These are phyloP conservation scores for Hypomesus transpacificus DNA, from an alignment of 2,113 vertebrate genomes.

Conservation along the genomic window DNA sequence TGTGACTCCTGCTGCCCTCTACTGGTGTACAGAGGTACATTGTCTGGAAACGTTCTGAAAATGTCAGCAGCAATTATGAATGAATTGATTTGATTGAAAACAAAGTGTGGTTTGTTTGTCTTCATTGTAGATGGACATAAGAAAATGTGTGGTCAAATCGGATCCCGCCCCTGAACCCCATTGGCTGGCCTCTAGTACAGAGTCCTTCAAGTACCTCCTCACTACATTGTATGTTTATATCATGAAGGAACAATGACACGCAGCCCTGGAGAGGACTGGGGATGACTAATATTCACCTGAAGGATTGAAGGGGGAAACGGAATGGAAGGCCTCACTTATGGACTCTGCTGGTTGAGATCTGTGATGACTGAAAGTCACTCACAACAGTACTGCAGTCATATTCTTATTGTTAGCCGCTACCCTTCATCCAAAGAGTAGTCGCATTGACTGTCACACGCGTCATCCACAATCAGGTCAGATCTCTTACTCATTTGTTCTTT, in stretches of 20 bases:
- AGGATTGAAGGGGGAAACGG: not conserved
- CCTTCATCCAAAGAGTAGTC: conserved; percentile 56
- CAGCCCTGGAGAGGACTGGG: too few relatives aligned
- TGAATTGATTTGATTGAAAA: not conserved
- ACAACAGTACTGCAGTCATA: conserved; percentile 35
- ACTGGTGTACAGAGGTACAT: not conserved
- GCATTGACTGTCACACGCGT: not conserved
- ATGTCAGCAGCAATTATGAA: not conserved
- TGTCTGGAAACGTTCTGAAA: not conserved
- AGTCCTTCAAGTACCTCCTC: conserved; percentile 84
- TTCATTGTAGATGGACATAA: conserved; percentile 78
- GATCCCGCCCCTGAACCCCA: conserved; percentile 76
- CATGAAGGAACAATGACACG: conserved; percentile 80
- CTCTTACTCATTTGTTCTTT: not conserved
- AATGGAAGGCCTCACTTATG: not conserved
- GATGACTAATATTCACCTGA: conserved; percentile 17
- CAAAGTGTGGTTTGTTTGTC: not conserved
- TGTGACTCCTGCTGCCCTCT: not conserved
- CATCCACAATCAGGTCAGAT: too few relatives aligned
- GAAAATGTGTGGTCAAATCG: conserved; percentile 85
- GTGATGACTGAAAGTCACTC: conserved; percentile 15
- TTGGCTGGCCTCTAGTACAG: conserved; percentile 79
- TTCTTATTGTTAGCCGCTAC: conserved; percentile 22
- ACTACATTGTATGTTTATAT: conserved; percentile 85
- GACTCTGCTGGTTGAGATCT: too few relatives aligned